Percentiles rank a stretch among this genome's conserved stretches.
Conservation (phyloP, 2,888 invertebrate species). For the Erebia palarica region DNA sequence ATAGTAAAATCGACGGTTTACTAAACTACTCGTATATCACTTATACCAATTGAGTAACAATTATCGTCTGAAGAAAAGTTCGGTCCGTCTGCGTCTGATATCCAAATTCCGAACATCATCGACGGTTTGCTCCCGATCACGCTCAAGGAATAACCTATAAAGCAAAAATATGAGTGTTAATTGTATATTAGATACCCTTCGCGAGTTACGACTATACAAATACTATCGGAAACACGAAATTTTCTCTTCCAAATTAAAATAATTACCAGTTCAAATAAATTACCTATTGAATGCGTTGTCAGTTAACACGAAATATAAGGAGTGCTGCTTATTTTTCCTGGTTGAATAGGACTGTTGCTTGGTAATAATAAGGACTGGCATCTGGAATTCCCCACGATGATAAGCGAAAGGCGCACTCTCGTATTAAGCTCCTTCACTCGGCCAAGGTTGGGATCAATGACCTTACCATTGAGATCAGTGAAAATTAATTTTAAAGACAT, state of each 20-base stretch:
- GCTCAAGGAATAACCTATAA: background rate
- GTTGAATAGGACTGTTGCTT: background rate
- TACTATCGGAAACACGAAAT: constrained; percentile 4
- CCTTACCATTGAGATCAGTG: constrained; percentile 16
- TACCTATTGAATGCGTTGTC: background rate
- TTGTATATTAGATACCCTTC: constrained; percentile 2
- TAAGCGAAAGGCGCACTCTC: constrained; percentile 9
- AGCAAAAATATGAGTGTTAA: background rate
- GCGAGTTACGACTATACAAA: background rate
- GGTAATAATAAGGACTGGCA: background rate
- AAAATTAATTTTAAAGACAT: constrained; percentile 7
- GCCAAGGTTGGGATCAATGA: constrained; percentile 17
- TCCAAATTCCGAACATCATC: too few relatives aligned
- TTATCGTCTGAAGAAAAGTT: too few relatives aligned
- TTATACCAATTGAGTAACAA: too few relatives aligned
- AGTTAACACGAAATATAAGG: background rate
- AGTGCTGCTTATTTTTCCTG: background rate
- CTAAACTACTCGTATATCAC: too few relatives aligned
- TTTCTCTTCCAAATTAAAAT: constrained; percentile 9
- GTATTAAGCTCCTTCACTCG: background rate
- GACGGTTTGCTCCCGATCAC: too few relatives aligned
- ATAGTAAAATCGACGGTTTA: too few relatives aligned
- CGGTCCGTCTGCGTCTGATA: too few relatives aligned
- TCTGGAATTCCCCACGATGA: constrained; percentile 1
- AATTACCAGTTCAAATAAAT: background rate